phyloP scores from a whole-genome alignment of 2,113 vertebrate species.

The Lophotis ruficrista region DNA sequence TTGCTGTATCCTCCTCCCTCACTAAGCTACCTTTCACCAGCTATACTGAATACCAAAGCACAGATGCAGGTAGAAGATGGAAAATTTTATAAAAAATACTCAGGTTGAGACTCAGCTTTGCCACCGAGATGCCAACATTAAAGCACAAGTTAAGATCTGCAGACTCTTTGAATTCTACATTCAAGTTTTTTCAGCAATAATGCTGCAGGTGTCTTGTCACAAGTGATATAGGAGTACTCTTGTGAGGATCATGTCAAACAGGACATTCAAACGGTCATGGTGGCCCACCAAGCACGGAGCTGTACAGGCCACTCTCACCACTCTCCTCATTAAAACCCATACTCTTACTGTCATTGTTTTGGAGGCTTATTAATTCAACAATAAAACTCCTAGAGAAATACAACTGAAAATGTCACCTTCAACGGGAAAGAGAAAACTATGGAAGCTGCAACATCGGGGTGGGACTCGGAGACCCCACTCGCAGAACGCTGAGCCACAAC shows the following conservation, averaged over 20 bases:
- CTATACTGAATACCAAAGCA: neutral
- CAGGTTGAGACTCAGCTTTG: neutral
- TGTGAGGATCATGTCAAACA: accelerated
- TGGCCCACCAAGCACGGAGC: accelerated
- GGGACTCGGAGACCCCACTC: accelerated
- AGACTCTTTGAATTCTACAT: accelerated
- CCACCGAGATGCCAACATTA: neutral
- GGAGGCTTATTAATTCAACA: neutral
- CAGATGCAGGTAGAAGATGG: accelerated
- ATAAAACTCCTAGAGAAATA: accelerated
- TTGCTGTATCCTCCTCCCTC: too few species aligned
- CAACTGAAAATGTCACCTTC: accelerated
- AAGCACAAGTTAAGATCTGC: neutral
- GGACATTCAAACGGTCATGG: accelerated
- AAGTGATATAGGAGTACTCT: accelerated
- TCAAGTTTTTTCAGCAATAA: neutral
- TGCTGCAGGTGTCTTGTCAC: too few species aligned
- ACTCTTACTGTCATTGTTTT: accelerated
- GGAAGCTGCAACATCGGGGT: accelerated
- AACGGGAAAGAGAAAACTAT: accelerated
- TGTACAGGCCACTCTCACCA: too few species aligned
- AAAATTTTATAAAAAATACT: neutral
- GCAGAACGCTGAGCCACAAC: neutral
- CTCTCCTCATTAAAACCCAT: accelerated
- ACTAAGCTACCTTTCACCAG: neutral